phyloP scores from a whole-genome alignment of 2,797 vertebrate species.

The Oceanodroma leucorhoa region DNA sequence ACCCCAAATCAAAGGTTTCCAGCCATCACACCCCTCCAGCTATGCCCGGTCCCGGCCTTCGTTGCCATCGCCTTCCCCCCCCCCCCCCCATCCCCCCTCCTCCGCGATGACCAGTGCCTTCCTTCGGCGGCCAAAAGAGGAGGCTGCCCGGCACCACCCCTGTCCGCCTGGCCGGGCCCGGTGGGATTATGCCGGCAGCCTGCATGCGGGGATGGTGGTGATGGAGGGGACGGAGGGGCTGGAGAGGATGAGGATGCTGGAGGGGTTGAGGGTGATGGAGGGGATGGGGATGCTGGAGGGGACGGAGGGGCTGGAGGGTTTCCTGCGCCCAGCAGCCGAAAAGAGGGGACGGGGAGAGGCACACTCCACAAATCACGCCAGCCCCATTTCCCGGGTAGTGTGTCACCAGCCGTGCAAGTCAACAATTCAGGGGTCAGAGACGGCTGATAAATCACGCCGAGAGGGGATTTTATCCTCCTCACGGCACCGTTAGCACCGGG shows the following conservation, averaged over 20 bases:
- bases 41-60: neutral
- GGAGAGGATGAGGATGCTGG: neutral
- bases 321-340: neutral
- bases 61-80: neutral
- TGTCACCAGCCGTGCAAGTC: constrained; percentile 9
- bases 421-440: constrained; percentile 22
- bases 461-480: neutral
- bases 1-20: constrained; percentile 57
- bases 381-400: neutral
- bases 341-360: neutral
- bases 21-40: constrained; percentile 5
- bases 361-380: neutral
- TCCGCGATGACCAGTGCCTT: neutral
- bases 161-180: too few species aligned
- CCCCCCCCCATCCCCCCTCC: too few species aligned
- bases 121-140: neutral
- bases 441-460: neutral
- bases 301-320: neutral
- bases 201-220: neutral
- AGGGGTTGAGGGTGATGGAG: neutral
- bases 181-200: neutral
- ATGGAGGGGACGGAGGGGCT: neutral
- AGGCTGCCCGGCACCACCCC: neutral
- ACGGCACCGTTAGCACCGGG: neutral
- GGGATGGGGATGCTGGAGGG: neutral